Percentiles rank a stretch among this genome's conserved stretches.
phyloP scores from a whole-genome alignment of 2,797 vertebrate species.

The Nasua narica region DNA sequence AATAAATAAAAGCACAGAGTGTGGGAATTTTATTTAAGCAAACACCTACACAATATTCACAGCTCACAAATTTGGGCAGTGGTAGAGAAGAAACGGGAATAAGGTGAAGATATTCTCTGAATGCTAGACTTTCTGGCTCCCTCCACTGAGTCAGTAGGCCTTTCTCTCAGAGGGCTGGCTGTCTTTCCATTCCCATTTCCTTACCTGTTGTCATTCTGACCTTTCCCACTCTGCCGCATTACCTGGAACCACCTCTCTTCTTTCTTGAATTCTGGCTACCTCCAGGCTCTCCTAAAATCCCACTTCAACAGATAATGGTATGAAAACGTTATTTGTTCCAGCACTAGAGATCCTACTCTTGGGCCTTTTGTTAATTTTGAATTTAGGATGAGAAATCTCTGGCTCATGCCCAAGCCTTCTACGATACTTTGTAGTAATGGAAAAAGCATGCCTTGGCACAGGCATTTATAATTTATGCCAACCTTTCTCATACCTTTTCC shows the following conservation, averaged over 20 bases:
- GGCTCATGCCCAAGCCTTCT: constrained; percentile 15
- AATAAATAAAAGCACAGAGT: constrained; percentile 11
- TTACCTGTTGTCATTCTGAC: not conserved
- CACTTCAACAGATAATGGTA: not conserved
- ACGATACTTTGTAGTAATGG: not conserved
- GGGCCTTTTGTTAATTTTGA: not conserved
- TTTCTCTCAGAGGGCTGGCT: not conserved
- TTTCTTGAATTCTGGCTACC: not conserved
- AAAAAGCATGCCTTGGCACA: not conserved
- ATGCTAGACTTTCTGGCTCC: constrained; percentile 10
- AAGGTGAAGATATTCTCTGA: constrained; percentile 17
- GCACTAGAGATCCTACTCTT: not conserved
- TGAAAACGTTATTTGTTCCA: not conserved
- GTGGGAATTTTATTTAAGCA: not conserved
- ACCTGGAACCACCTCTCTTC: not conserved
- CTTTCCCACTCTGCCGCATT: not conserved
- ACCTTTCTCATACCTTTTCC: not conserved
- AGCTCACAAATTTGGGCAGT: not conserved
- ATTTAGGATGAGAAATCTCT: constrained; percentile 12
- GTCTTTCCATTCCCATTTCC: not conserved
- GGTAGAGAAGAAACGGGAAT: not conserved
- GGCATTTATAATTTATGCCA: not conserved
- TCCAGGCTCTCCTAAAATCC: not conserved
- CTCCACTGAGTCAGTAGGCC: not conserved
- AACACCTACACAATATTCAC: not conserved